Evolutionary conservation across 1,140 invertebrate species (phyloP).

Genomic region (Cephus cinctus): DNA sequence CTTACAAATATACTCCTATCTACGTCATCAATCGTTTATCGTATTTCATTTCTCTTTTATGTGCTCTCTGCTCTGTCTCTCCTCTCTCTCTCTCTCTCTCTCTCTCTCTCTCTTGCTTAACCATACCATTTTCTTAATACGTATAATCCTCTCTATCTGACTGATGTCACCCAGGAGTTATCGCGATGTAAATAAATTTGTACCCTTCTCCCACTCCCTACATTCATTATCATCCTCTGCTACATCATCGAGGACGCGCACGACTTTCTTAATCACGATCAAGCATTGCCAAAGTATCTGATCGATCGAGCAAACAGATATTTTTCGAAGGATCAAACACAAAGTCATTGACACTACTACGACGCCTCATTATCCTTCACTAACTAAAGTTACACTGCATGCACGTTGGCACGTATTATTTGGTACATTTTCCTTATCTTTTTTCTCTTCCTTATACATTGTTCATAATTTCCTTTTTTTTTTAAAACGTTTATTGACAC

Average conservation of each 20-base stretch:
- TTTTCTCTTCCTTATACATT: not conserved
- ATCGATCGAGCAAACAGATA: too few relatives aligned
- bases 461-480: not conserved
- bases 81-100: conserved; percentile 9
- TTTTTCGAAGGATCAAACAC: too few relatives aligned
- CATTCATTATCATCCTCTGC: too few relatives aligned
- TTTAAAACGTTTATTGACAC: not conserved
- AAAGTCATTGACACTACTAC: too few relatives aligned
- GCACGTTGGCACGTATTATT: conserved; percentile 42
- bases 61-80: not conserved
- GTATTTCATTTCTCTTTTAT: conserved; percentile 5
- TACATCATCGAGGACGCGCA: too few relatives aligned
- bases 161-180: too few relatives aligned
- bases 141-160: too few relatives aligned
- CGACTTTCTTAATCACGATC: too few relatives aligned
- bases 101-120: not conserved
- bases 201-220: too few relatives aligned
- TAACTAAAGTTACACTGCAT: conserved; percentile 36
- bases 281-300: too few relatives aligned
- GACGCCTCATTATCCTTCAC: too few relatives aligned
- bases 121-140: not conserved
- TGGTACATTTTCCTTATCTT: conserved; percentile 30
- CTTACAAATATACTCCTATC: conserved; percentile 30
- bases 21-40: conserved; percentile 2
- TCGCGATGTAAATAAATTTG: too few relatives aligned